Percentiles rank a stretch among this genome's conserved stretches.
Conservation (phyloP, 2,888 invertebrate species). For the Leucoma salicis region DNA sequence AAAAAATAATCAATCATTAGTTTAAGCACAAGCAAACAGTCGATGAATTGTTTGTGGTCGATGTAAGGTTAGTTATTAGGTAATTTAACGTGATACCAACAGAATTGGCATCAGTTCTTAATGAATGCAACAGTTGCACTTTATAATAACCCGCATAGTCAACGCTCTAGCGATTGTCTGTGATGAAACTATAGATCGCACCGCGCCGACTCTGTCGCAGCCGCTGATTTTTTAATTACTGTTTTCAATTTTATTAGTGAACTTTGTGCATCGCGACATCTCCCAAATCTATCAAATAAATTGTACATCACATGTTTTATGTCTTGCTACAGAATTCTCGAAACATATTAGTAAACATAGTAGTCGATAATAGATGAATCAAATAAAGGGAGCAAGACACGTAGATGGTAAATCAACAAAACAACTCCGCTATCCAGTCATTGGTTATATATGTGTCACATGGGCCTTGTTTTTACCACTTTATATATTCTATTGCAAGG, state of each 20-base stretch:
- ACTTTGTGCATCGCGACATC: slow-evolving; percentile 44
- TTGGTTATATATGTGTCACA: slow-evolving; percentile 55
- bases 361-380: slow-evolving; percentile 45
- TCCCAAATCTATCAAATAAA: slow-evolving; percentile 1
- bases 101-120: slow-evolving; percentile 37
- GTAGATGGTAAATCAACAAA: slow-evolving; percentile 65
- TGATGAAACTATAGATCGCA: slow-evolving; percentile 53
- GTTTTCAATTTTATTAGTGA: slow-evolving; percentile 58
- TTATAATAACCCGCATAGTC: slow-evolving; percentile 76
- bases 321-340: no score
- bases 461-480: slow-evolving; percentile 71
- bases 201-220: slow-evolving; percentile 38
- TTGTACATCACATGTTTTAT: no score
- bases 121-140: slow-evolving; percentile 55
- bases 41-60: no score
- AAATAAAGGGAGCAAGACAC: slow-evolving; percentile 39
- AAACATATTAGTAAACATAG: no score
- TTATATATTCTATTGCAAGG: slow-evolving; percentile 69
- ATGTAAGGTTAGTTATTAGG: no score
- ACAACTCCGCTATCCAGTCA: slow-evolving; percentile 50
- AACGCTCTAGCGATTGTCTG: slow-evolving; percentile 54
- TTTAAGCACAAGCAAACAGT: no score
- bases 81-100: background rate
- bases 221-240: slow-evolving; percentile 65
- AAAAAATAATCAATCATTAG: no score